These are phyloP conservation scores for Callipepla squamata DNA, from an alignment of 2,113 vertebrate species.

Conservation along the genomic window DNA sequence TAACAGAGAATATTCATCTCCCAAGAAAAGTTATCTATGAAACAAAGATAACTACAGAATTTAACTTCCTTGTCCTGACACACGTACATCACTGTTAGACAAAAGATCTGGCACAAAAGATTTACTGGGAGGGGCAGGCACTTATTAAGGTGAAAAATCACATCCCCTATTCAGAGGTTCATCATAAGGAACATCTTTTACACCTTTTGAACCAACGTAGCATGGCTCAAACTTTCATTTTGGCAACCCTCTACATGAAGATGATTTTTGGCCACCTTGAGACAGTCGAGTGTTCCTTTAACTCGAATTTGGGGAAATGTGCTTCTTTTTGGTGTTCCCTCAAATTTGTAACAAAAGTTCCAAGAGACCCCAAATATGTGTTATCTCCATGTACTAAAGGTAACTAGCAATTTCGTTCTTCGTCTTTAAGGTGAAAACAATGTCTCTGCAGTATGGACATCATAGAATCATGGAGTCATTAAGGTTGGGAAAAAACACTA, in stretches of 20 bases:
- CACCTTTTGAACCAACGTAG: background rate
- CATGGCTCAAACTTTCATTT: background rate
- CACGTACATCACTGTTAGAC: background rate
- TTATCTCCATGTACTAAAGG: background rate
- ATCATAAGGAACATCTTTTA: background rate
- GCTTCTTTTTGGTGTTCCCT: background rate
- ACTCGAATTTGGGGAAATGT: background rate
- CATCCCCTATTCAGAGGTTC: fast-evolving
- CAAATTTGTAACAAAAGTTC: background rate
- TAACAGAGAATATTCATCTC: background rate
- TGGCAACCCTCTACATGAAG: background rate
- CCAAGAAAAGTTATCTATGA: background rate
- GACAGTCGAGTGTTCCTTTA: background rate
- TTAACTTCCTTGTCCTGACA: background rate
- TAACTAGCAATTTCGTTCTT: fast-evolving
- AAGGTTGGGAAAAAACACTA: no score
- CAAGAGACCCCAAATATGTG: background rate
- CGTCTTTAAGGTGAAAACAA: background rate
- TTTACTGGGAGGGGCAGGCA: background rate
- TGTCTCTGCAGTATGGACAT: fast-evolving
- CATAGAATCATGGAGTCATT: no score
- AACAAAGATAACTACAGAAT: background rate
- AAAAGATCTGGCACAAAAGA: background rate
- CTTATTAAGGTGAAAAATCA: background rate
- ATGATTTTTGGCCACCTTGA: background rate